phyloP scores from a whole-genome alignment of 1,140 invertebrate genomes.

The Drosophila subpulchrella region DNA sequence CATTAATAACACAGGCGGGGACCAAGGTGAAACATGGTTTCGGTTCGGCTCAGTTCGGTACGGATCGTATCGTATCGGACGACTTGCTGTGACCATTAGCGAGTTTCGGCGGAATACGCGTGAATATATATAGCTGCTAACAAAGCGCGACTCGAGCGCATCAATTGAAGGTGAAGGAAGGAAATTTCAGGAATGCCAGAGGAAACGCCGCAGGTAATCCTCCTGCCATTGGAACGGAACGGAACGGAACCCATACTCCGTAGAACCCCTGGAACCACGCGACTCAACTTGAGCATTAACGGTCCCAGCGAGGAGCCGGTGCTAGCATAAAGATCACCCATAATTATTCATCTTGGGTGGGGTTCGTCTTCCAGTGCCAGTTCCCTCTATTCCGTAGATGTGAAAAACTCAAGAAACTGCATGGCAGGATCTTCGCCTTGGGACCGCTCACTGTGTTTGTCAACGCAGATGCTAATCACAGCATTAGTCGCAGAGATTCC shows the following conservation, averaged over 20 bases:
- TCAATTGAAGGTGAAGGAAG: slow-evolving; percentile 69
- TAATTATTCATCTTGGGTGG: slow-evolving; percentile 84
- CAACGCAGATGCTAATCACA: slow-evolving; percentile 85
- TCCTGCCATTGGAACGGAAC: background rate
- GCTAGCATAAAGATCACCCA: slow-evolving; percentile 79
- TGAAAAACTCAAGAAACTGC: slow-evolving; percentile 11
- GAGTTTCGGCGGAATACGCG: slow-evolving; percentile 83
- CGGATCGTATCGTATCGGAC: slow-evolving; percentile 1
- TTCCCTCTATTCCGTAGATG: background rate
- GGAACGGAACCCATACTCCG: background rate
- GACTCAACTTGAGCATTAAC: slow-evolving; percentile 61
- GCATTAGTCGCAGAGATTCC: slow-evolving; percentile 77
- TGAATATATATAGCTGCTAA: slow-evolving; percentile 77
- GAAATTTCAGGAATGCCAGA: slow-evolving; percentile 72
- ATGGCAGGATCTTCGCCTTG: slow-evolving; percentile 53
- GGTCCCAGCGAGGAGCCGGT: slow-evolving; percentile 80
- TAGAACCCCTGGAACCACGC: slow-evolving; percentile 20
- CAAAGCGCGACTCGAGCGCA: slow-evolving; percentile 77
- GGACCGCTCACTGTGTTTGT: slow-evolving; percentile 81
- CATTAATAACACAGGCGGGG: slow-evolving; percentile 84
- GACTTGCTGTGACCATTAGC: slow-evolving; percentile 82
- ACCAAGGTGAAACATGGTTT: slow-evolving; percentile 66
- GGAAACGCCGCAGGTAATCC: slow-evolving; percentile 70
- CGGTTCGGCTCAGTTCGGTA: background rate
- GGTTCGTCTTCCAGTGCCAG: slow-evolving; percentile 11